Evolutionary conservation across 2,888 invertebrate species (phyloP).

Genomic region (Hydropsyche betteni): DNA sequence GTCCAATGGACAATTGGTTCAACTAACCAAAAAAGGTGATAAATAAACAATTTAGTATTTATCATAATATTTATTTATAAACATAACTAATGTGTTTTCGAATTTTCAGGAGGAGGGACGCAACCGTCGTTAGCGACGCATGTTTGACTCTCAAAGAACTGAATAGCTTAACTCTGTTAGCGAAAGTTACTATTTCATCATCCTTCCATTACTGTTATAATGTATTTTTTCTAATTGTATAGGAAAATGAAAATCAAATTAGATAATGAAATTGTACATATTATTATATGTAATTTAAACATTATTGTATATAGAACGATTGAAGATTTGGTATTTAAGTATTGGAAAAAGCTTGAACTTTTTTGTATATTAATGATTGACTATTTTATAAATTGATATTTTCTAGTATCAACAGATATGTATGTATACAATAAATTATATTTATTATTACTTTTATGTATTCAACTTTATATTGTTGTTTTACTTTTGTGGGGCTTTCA

Average conservation of each 20-base stretch:
- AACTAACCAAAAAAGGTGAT: conserved; percentile 63
- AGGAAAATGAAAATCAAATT: neutral
- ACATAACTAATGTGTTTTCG: too few relatives aligned
- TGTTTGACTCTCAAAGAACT: conserved; percentile 62
- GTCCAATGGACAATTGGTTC: conserved; percentile 55
- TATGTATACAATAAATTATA: too few relatives aligned
- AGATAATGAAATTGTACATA: conserved; percentile 10
- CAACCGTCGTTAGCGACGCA: conserved; percentile 69
- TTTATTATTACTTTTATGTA: too few relatives aligned
- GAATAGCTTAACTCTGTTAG: conserved; percentile 28
- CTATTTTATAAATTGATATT: too few relatives aligned
- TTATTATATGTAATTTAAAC: neutral
- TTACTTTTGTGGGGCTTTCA: too few relatives aligned
- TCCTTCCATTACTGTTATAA: conserved; percentile 42
- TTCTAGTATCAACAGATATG: too few relatives aligned
- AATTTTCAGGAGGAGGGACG: conserved; percentile 61
- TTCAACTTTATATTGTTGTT: too few relatives aligned
- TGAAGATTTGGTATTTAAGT: neutral
- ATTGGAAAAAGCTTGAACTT: neutral
- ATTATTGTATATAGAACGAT: neutral
- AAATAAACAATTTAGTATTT: too few relatives aligned
- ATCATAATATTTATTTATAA: too few relatives aligned
- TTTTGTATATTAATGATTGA: too few relatives aligned
- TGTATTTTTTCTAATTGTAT: conserved; percentile 40
- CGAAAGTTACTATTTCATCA: conserved; percentile 34